phyloP scores from a whole-genome alignment of 2,797 vertebrate species.

The Moxostoma hubbsi region DNA sequence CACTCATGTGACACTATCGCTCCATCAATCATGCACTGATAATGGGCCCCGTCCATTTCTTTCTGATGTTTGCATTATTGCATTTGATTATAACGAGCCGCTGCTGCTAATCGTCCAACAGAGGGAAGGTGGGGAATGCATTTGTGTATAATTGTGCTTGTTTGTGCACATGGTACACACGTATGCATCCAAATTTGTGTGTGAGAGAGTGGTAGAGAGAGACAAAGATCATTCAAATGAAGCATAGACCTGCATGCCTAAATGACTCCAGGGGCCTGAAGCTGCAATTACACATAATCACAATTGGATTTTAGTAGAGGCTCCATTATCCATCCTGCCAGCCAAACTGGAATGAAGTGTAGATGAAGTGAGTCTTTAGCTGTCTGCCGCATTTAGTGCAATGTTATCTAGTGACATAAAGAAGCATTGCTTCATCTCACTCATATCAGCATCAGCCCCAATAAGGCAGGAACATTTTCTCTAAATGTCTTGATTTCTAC shows the following conservation, averaged over 20 bases:
- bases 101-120: constrained; percentile 93
- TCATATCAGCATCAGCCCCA: constrained; percentile 55
- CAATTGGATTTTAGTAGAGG: constrained; percentile 89
- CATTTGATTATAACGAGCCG: constrained; percentile 96
- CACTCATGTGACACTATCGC: constrained; percentile 79
- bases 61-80: constrained; percentile 98
- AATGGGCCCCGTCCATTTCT: constrained; percentile 94
- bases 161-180: constrained; percentile 16
- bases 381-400: constrained; percentile 77
- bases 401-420: constrained; percentile 86
- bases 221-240: constrained; percentile 83
- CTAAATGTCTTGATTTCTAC: constrained; percentile 41
- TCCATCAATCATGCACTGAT: constrained; percentile 97
- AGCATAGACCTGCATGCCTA: constrained; percentile 88
- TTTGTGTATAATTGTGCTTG: constrained; percentile 63
- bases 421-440: constrained; percentile 73
- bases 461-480: constrained; percentile 61
- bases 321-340: constrained; percentile 78
- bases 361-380: constrained; percentile 90
- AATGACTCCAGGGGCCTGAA: constrained; percentile 90
- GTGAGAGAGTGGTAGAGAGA: constrained; percentile 50
- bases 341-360: constrained; percentile 84
- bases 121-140: constrained; percentile 81
- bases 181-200: constrained; percentile 62
- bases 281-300: constrained; percentile 94